Conservation (phyloP, 2,113 vertebrate species). For the Psophia crepitans region DNA sequence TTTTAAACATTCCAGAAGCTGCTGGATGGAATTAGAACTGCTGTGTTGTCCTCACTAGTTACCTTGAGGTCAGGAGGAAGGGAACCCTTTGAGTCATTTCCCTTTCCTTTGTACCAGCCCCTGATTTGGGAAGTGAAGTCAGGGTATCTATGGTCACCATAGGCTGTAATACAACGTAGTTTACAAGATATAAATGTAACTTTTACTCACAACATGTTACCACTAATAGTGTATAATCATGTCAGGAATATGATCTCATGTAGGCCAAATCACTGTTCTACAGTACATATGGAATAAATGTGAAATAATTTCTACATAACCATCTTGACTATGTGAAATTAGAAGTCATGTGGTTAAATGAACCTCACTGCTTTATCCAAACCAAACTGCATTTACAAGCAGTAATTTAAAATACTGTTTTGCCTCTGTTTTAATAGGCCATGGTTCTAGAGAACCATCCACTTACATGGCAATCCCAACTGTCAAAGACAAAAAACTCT, state of each 20-base stretch:
- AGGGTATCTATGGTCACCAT: neutral
- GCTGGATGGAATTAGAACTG: neutral
- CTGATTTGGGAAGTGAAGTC: neutral
- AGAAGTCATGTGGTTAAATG: neutral
- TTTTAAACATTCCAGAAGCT: neutral
- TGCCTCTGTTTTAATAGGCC: neutral
- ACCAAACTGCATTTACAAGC: neutral
- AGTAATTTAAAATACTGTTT: neutral
- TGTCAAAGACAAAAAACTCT: neutral
- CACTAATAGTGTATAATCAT: neutral
- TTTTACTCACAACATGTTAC: neutral
- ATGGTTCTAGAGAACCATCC: neutral
- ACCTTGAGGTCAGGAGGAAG: neutral
- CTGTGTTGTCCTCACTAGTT: neutral
- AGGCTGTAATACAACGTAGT: neutral
- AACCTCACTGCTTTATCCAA: neutral
- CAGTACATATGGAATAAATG: neutral
- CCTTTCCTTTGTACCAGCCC: neutral
- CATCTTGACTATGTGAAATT: neutral
- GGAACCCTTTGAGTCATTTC: neutral
- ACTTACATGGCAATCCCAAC: neutral
- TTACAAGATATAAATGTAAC: neutral
- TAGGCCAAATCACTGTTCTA: neutral
- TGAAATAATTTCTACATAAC: neutral
- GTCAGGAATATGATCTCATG: neutral